Evolutionary conservation across 2,888 invertebrate genomes (phyloP), one percentile per base, ranked within the genome.

Genomic region (Rosalia funebris): DNA sequence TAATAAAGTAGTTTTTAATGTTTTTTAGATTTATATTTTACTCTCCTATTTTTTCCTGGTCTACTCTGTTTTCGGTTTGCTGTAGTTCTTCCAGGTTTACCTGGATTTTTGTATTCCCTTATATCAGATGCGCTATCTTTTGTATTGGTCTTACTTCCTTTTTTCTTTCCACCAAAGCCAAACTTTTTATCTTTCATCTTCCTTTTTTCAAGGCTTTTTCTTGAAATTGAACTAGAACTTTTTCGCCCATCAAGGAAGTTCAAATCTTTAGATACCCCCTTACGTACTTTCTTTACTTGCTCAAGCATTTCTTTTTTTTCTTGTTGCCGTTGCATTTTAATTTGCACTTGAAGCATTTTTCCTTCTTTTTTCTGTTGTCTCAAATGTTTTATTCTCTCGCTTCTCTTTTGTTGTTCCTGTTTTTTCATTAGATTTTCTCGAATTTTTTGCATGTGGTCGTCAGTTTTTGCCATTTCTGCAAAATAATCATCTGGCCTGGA

Each of bases 381-480:
- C 14, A 98, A 84, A 75, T 96, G 94, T 67, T 93, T 88, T 0
- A 96, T 92, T 77, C 95, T 92, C 78, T 98, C 98, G 0, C 92
- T 91, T 67, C 92, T 87, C 53, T 96, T 93, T 69, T 93, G 91
- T 10, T 91, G 89, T 10, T 89, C 87, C 76, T 98, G 93, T 77
- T 94, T 93, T 16, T 92, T 88, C 83, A 94, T 85, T 19, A 97
- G 80, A 75, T 90, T 91, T 75, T 91, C 87, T 45, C 95, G 86
- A 0, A 96, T 90, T 82, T 96, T 97, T 75, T 96, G 95, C 99
- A 99, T 99, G 75, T 99, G 99, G 25, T 88, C 89, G 82, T 99
- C 99, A 10, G 93, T 86, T 81, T 99, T 99, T 0, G 95, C 96
- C 99, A 99, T 99, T 85, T 99, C 95, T 0, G 98, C 99, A 82